Conservation (phyloP, 2,113 vertebrate species). For the Cyprinus carpio region DNA sequence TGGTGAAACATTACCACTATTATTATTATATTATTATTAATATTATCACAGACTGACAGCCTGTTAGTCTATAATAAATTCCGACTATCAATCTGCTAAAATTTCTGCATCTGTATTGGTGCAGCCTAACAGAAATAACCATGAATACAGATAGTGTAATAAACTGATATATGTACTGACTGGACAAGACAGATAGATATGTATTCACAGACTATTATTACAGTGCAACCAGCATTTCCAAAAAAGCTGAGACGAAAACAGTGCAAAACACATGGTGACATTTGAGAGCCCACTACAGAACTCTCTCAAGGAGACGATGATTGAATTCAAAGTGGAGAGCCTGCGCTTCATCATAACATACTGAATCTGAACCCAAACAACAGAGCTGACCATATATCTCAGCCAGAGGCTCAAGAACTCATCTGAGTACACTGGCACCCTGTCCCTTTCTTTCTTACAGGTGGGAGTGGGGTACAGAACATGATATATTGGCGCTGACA, state of each 20-base stretch:
- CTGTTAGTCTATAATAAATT: too few species aligned
- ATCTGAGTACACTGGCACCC: background rate
- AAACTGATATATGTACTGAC: too few species aligned
- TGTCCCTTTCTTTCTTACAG: background rate
- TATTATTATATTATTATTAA: too few species aligned
- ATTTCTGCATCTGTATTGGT: too few species aligned
- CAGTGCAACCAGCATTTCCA: background rate
- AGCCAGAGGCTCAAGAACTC: background rate
- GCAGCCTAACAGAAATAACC: too few species aligned
- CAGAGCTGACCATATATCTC: slow-evolving; percentile 32
- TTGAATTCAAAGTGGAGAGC: slow-evolving; percentile 28
- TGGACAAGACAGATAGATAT: background rate
- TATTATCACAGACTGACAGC: too few species aligned
- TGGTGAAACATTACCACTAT: too few species aligned
- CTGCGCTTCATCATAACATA: slow-evolving; percentile 24
- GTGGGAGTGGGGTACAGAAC: background rate
- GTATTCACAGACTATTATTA: background rate
- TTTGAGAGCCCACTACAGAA: slow-evolving; percentile 27
- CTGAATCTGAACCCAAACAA: slow-evolving; percentile 20
- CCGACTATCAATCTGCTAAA: too few species aligned
- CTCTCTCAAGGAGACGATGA: slow-evolving; percentile 25
- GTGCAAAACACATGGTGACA: slow-evolving; percentile 16
- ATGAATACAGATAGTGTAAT: too few species aligned
- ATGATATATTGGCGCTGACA: slow-evolving; percentile 12
- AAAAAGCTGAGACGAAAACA: slow-evolving; percentile 5